These are phyloP conservation scores for Leucania comma DNA, from an alignment of 2,888 invertebrate species.

Conservation along the genomic window DNA sequence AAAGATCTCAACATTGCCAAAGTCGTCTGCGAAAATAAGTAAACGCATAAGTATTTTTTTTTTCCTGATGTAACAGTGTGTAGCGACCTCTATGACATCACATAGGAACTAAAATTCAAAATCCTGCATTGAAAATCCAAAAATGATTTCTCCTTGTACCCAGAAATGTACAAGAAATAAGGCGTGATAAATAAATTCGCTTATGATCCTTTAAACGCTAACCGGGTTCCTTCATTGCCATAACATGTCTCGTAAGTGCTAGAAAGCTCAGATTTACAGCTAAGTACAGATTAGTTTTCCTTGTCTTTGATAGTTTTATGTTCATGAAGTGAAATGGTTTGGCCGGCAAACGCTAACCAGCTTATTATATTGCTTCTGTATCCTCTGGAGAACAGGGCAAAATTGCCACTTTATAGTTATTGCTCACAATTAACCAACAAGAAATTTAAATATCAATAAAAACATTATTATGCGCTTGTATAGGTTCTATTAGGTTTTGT, in stretches of 20 bases:
- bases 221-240: slow-evolving; percentile 12
- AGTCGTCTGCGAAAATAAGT: too few species aligned
- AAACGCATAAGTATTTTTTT: too few species aligned
- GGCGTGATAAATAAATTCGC: neutral
- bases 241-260: slow-evolving; percentile 1
- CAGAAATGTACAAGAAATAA: neutral
- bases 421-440: neutral
- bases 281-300: slow-evolving; percentile 20
- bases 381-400: neutral
- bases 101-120: too few species aligned
- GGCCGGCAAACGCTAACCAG: neutral
- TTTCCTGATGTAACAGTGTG: too few species aligned
- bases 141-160: neutral
- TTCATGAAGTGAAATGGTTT: slow-evolving; percentile 31
- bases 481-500: neutral
- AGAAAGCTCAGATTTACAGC: slow-evolving; percentile 24
- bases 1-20: too few species aligned
- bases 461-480: neutral
- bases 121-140: too few species aligned
- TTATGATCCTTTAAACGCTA: neutral
- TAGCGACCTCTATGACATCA: too few species aligned
- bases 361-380: slow-evolving; percentile 14
- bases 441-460: slow-evolving; percentile 3
- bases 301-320: slow-evolving; percentile 28
- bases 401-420: neutral